Percentiles rank a stretch among this genome's conserved stretches.
phyloP scores from a whole-genome alignment of 1,140 invertebrate genomes.

The roundworm (Caenorhabditis elegans) region DNA sequence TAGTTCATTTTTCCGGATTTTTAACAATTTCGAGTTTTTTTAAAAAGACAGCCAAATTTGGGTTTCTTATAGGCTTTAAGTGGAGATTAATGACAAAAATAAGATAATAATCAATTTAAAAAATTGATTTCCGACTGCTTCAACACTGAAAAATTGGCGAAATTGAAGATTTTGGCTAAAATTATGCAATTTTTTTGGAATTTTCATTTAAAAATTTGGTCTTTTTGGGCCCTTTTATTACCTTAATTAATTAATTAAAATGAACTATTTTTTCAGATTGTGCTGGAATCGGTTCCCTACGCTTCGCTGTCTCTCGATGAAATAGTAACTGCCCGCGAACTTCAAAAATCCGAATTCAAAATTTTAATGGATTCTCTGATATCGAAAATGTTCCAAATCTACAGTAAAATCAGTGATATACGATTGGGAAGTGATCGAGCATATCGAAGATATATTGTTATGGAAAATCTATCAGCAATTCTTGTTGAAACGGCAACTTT shows the following conservation, averaged over 20 bases:
- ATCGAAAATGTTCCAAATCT: not conserved
- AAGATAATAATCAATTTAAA: too few species aligned
- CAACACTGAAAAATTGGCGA: too few species aligned
- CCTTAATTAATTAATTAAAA: not conserved
- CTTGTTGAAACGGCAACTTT: conserved; percentile 28
- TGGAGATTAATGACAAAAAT: too few species aligned
- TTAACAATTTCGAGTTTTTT: too few species aligned
- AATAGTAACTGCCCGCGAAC: conserved; percentile 32
- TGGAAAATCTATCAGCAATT: conserved; percentile 23
- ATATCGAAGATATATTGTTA: conserved; percentile 32
- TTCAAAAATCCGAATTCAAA: conserved; percentile 42
- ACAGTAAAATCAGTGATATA: not conserved
- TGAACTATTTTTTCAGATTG: not conserved
- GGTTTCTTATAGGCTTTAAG: too few species aligned
- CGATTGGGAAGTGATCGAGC: conserved; percentile 45
- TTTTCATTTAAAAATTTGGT: too few species aligned
- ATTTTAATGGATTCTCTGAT: not conserved
- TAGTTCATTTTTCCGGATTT: too few species aligned
- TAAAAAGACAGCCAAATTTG: too few species aligned
- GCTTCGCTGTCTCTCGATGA: conserved; percentile 27
- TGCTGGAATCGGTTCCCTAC: conserved; percentile 42
- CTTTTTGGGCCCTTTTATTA: too few species aligned
- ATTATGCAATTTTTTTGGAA: too few species aligned
- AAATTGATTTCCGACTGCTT: too few species aligned
- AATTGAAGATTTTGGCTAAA: too few species aligned